Evolutionary conservation across 2,888 invertebrate genomes (phyloP).

Genomic region (Agrotis clavis): DNA sequence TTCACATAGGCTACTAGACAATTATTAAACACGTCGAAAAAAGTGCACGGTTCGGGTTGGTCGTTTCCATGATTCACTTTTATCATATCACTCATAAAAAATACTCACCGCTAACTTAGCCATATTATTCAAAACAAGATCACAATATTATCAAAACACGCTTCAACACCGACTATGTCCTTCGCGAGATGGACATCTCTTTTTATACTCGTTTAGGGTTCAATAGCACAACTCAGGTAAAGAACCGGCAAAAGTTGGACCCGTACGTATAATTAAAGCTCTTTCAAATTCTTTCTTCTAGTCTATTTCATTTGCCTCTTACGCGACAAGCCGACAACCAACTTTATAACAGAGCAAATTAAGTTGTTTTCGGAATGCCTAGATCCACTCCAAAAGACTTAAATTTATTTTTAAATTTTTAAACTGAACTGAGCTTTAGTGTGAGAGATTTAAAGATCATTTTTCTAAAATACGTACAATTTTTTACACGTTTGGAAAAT

Average conservation of each 20-base stretch:
- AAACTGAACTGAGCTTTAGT: not conserved
- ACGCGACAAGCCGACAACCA: not conserved
- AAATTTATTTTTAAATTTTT: not conserved
- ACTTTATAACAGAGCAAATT: not conserved
- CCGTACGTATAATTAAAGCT: constrained; percentile 9
- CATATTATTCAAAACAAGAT: constrained; percentile 38
- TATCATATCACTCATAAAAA: not conserved
- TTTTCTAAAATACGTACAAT: not conserved
- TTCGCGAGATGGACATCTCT: constrained; percentile 32
- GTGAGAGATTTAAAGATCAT: not conserved
- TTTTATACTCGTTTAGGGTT: constrained; percentile 52
- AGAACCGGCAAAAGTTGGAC: constrained; percentile 9
- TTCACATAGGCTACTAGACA: too few relatives aligned
- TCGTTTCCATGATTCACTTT: too few relatives aligned
- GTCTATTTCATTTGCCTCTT: not conserved
- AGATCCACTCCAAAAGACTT: not conserved
- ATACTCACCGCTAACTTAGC: constrained; percentile 54
- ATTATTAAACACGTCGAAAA: too few relatives aligned
- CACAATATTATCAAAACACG: constrained; percentile 32
- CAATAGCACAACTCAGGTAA: not conserved
- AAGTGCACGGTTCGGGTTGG: too few relatives aligned
- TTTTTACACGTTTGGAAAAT: not conserved
- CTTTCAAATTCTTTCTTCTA: not conserved
- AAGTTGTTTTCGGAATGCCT: not conserved
- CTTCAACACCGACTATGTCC: constrained; percentile 38